phyloP scores from a whole-genome alignment of 2,113 vertebrate species.

The Oceanites oceanicus region DNA sequence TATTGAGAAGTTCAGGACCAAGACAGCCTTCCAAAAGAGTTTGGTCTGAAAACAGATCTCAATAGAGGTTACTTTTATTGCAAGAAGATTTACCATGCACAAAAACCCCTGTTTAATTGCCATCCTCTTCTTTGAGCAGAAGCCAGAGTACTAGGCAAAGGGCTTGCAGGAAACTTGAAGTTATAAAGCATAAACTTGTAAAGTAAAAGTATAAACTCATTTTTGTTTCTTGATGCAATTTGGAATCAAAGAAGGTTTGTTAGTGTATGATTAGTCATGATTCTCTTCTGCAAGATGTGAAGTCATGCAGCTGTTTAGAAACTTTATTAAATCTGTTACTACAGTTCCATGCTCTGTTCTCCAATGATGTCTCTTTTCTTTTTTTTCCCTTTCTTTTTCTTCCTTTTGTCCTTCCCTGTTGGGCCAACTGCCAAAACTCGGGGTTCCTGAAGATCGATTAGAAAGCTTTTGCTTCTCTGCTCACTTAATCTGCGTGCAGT shows the following conservation, averaged over 20 bases:
- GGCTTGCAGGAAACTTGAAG: background rate
- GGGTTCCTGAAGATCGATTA: background rate
- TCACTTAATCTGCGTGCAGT: background rate
- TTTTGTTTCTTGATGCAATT: slow-evolving; percentile 34
- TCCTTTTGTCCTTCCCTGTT: background rate
- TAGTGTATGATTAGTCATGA: background rate
- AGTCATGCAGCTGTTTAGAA: background rate
- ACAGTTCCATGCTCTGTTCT: background rate
- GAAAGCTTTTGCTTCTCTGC: background rate
- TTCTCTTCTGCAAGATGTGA: background rate
- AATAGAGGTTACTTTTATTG: slow-evolving; percentile 4
- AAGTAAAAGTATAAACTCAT: background rate
- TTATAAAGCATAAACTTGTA: background rate
- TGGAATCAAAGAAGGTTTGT: background rate
- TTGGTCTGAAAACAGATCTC: slow-evolving; percentile 19
- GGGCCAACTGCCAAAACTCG: background rate
- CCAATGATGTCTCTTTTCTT: background rate
- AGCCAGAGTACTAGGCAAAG: background rate
- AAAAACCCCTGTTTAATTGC: background rate
- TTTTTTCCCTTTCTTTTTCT: background rate
- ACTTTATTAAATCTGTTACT: background rate
- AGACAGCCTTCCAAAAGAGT: slow-evolving; percentile 7
- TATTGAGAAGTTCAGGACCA: background rate
- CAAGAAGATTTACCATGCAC: background rate
- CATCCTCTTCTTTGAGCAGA: background rate